Conservation (phyloP, 1,140 invertebrate species). For the Sipha flava region DNA sequence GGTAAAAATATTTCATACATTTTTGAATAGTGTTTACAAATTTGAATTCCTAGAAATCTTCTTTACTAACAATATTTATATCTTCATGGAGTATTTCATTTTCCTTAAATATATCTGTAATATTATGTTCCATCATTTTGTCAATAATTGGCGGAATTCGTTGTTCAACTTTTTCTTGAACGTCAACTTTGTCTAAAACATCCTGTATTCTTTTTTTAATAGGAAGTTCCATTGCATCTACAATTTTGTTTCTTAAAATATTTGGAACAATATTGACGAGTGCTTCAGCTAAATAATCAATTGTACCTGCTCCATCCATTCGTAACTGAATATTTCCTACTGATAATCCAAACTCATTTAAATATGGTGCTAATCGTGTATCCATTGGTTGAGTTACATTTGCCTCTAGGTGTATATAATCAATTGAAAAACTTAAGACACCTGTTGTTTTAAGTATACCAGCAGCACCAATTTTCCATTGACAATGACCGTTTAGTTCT, state of each 20-base stretch:
- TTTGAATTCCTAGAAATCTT: neutral
- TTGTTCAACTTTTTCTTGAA: conserved; percentile 60
- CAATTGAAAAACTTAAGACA: conserved; percentile 61
- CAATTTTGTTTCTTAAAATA: conserved; percentile 71
- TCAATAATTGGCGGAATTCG: conserved; percentile 49
- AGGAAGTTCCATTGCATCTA: conserved; percentile 68
- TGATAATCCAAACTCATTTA: conserved; percentile 65
- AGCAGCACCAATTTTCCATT: conserved; percentile 64
- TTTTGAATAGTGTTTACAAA: neutral
- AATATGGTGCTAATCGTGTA: conserved; percentile 57
- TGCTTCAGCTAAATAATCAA: conserved; percentile 71
- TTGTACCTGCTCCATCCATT: conserved; percentile 62
- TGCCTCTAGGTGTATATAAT: conserved; percentile 55
- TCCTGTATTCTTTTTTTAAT: conserved; percentile 58
- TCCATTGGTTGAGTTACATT: conserved; percentile 66
- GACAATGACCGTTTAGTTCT: conserved; percentile 60
- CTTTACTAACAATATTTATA: conserved; percentile 25
- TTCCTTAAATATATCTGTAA: conserved; percentile 29
- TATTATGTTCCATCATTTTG: conserved; percentile 29
- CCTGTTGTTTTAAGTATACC: conserved; percentile 62
- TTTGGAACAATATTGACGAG: conserved; percentile 70
- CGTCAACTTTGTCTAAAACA: conserved; percentile 59
- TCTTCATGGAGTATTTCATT: conserved; percentile 25
- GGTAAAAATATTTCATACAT: neutral
- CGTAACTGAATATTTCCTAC: conserved; percentile 71